Percentiles rank a stretch among this genome's conserved stretches.
phyloP scores from a whole-genome alignment of 2,113 vertebrate species.

The Setophaga petechia region DNA sequence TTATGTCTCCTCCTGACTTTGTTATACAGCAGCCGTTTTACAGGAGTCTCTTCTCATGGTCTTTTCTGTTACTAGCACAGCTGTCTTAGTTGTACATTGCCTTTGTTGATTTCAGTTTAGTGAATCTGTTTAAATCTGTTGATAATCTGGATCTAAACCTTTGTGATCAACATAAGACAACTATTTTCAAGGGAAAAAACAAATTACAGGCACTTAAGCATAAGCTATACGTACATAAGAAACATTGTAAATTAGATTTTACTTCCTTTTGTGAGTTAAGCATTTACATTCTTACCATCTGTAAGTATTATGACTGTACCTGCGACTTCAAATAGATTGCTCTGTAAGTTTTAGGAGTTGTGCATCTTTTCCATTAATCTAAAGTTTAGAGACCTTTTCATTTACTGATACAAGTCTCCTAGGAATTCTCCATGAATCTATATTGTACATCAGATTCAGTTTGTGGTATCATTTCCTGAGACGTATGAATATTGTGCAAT shows the following conservation, averaged over 20 bases:
- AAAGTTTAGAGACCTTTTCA: neutral
- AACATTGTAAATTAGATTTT: neutral
- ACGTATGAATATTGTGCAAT: neutral
- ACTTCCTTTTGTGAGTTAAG: neutral
- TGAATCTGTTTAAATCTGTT: neutral
- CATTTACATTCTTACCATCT: neutral
- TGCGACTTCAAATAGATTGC: neutral
- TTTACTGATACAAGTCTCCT: neutral
- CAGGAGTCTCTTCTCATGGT: neutral
- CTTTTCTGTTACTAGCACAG: neutral
- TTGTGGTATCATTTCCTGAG: neutral
- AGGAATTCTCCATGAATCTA: neutral
- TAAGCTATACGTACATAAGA: neutral
- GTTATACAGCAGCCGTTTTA: neutral
- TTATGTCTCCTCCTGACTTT: neutral
- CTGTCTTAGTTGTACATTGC: neutral
- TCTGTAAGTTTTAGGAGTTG: neutral
- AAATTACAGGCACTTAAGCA: neutral
- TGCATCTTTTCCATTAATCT: neutral
- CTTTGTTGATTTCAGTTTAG: neutral
- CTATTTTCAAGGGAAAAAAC: neutral
- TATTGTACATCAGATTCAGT: neutral
- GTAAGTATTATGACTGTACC: neutral
- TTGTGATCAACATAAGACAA: neutral
- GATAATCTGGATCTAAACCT: neutral